Base-by-base conservation (phyloP, 1,140 invertebrate species). In the Bilobella aurantiaca region DNA sequence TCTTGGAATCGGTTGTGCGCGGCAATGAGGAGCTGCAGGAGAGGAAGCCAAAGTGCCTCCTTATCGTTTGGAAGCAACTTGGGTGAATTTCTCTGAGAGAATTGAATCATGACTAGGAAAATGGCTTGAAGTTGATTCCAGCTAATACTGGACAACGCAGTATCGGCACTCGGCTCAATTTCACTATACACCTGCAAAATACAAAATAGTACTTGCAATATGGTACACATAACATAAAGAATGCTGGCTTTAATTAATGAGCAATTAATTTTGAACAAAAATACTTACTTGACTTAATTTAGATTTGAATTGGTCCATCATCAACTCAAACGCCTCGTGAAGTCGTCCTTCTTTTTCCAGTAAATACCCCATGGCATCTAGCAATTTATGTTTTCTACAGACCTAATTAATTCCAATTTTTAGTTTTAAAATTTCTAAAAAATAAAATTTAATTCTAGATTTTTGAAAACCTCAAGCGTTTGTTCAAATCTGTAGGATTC, bases 331-430 rank as follows among this genome's bases (percentile, higher is more conserved):
- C 5, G 82, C 81, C 67, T 77, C 79, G 49, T 77, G 74, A 58
- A 81, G 76, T 68, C 83, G 78, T 25, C 82, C 80, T 28, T 77
- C 77, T 69, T 81, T 81, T 71, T 84, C 83, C 31, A 83, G 71
- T 8, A 84, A 69, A 68, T 77, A 83, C 0, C 81, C 81, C 53
- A 77, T 78, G 28, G 81, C 81, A 62, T 83, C 80, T 18, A 77
- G 76, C 30, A 79, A 67, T 58, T 80, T 76, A 64, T 79, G 74
- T 62, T 75, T 74, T 62, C 72, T 67, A 49, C 76, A 77, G 28
- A 81, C 78, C 69, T 77, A 32, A 21, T 60, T 57, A 75, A 75
- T 47, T 78, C 75, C 75, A 77, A 59, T 18, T 42, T 61, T n/a
- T n/a, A n/a, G n/a, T n/a, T n/a, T 78, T 75, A 75, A 77, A 60